Base-by-base conservation (phyloP, 2,797 vertebrate species). In the Alosa sapidissima region DNA sequence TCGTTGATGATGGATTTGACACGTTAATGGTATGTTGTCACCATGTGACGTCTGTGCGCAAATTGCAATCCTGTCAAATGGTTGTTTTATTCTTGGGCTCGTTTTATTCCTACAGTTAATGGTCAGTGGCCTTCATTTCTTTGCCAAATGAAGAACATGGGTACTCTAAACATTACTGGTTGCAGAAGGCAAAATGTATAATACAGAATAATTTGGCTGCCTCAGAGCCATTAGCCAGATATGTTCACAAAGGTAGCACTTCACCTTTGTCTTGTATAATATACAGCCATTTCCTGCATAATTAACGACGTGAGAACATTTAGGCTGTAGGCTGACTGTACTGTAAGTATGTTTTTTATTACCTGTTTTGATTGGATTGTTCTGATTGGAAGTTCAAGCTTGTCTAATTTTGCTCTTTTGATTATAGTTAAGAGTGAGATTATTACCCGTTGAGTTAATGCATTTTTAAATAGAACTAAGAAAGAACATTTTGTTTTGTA, bases 21-120 rank as follows among this genome's bases (percentile, higher is more conserved):
- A 7, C 33, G 68, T 75, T 75, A 75, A 75, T 75, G 33, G 68
- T 75, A 45, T 75, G 68, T 75, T 75, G 68, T 75, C 33, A 75
- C 33, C 68, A 36, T 41, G 41, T 45, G 68, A 75, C 41, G 68
- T 33, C 68, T 45, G 33, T 0, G 68, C 13, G 68, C 68, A 41
- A 45, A 75, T 41, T 45, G 68, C 33, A 36, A 75, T 36, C 1
- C 68, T 75, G 33, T 75, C 33, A 75, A 75, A 41, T 75, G 68
- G 33, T 16, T 75, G 68, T 75, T 75, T 41, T 19, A 75, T 75
- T 19, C 19, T 21, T 58, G 54, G 5, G 16, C 55, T 21, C 21
- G 55, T 21, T 58, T 58, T 58, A 21, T 58, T 58, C 5, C 1
- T 2, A n/a, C 55, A 58, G 19, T 21, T 58, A 58, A 58, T 58